phyloP scores from a whole-genome alignment of 1,140 invertebrate species.

The Dryas iulia region DNA sequence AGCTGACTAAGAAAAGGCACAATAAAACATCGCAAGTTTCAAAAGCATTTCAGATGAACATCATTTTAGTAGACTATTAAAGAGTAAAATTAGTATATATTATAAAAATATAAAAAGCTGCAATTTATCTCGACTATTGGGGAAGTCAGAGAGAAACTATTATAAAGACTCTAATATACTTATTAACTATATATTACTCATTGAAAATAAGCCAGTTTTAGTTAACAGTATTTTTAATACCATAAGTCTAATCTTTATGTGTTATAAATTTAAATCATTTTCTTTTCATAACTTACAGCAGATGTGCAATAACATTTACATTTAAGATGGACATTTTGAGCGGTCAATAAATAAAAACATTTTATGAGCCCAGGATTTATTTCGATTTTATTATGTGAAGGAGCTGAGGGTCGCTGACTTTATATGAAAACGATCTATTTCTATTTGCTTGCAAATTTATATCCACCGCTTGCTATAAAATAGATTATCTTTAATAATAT shows the following conservation, averaged over 20 bases:
- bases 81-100: too few species aligned
- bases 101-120: too few species aligned
- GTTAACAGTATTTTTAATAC: background rate
- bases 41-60: background rate
- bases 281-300: slow-evolving; percentile 11
- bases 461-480: slow-evolving; percentile 32
- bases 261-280: background rate
- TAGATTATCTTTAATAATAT: background rate
- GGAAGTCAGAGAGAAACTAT: too few species aligned
- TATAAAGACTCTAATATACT: too few species aligned
- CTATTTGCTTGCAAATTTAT: slow-evolving; percentile 42
- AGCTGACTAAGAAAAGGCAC: background rate
- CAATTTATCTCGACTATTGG: too few species aligned
- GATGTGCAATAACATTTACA: slow-evolving; percentile 27
- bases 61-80: too few species aligned
- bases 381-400: slow-evolving; percentile 34
- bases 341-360: slow-evolving; percentile 38
- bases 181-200: too few species aligned
- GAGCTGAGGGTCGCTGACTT: slow-evolving; percentile 37
- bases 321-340: slow-evolving; percentile 25
- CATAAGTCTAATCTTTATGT: background rate
- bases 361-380: slow-evolving; percentile 38
- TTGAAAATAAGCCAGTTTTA: too few species aligned
- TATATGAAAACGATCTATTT: slow-evolving; percentile 43
- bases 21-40: background rate